Conservation (phyloP, 2,888 invertebrate species). For the Euzophera pinguis region DNA sequence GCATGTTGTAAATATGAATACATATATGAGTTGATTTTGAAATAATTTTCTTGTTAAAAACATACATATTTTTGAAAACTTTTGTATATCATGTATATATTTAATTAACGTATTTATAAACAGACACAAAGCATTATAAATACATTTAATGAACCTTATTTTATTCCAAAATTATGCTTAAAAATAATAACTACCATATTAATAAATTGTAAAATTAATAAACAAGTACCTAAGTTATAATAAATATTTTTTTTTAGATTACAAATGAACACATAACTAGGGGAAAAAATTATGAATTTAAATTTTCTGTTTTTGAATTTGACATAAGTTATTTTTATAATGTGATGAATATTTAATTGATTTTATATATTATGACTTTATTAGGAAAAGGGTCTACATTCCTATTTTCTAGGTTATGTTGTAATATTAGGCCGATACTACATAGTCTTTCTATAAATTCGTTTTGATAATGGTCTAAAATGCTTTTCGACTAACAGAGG, state of each 20-base stretch:
- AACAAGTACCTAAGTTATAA: constrained; percentile 27
- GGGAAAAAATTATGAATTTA: constrained; percentile 17
- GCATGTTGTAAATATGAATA: not conserved
- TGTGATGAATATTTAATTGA: not conserved
- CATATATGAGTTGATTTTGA: not conserved
- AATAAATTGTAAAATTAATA: constrained; percentile 27
- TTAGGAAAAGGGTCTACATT: not conserved
- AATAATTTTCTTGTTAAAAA: too few relatives aligned
- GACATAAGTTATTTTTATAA: too few relatives aligned
- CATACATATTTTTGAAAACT: too few relatives aligned
- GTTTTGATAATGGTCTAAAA: constrained; percentile 16
- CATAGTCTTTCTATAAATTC: constrained; percentile 24
- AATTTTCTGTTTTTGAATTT: not conserved
- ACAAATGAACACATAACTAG: constrained; percentile 40
- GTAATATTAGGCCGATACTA: constrained; percentile 22
- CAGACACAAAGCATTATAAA: not conserved
- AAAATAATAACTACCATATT: constrained; percentile 15
- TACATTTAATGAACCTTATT: not conserved
- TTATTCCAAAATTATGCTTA: not conserved
- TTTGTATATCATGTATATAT: too few relatives aligned
- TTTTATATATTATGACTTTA: not conserved
- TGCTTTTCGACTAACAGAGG: too few relatives aligned
- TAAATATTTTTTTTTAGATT: constrained; percentile 31
- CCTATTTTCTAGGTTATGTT: not conserved
- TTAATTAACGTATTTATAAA: not conserved